Percentiles rank a stretch among this genome's conserved stretches.
phyloP scores from a whole-genome alignment of 2,888 invertebrate species.

The Agrypnus murinus region DNA sequence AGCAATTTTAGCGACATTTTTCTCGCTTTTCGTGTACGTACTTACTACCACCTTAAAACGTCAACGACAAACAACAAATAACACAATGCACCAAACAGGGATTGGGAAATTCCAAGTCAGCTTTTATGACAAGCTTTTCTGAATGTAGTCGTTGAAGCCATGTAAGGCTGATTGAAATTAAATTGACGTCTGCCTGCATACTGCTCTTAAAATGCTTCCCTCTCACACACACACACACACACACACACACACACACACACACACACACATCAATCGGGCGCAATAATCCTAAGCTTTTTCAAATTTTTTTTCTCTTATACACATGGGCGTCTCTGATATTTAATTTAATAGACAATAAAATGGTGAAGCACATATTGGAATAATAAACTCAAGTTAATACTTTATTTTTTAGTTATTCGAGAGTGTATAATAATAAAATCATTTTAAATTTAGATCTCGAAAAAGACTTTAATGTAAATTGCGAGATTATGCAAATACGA shows the following conservation, averaged over 20 bases:
- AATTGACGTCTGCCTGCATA: conserved; percentile 44
- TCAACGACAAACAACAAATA: no score
- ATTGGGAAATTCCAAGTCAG: conserved; percentile 43
- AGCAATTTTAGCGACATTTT: conserved; percentile 5
- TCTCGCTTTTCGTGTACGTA: conserved; percentile 19
- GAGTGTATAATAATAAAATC: no score
- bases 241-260: no score
- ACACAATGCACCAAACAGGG: conserved; percentile 38
- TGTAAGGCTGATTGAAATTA: conserved; percentile 47
- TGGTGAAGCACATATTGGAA: background rate
- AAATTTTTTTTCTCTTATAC: conserved; percentile 14
- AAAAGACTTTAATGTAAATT: conserved; percentile 6
- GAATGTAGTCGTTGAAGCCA: conserved; percentile 44
- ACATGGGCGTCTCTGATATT: conserved; percentile 25
- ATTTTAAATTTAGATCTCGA: no score
- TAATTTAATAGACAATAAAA: conserved; percentile 25
- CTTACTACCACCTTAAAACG: no score
- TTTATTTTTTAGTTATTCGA: background rate
- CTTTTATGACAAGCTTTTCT: conserved; percentile 44
- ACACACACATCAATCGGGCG: no score
- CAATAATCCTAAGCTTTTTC: conserved; percentile 41
- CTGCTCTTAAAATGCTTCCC: conserved; percentile 47
- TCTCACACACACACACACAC: no score
- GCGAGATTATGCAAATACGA: conserved; percentile 17
- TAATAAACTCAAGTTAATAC: background rate